These are phyloP conservation scores for Peromyscus polionotus DNA, from an alignment of 2,113 vertebrate genomes.

Conservation along the genomic window DNA sequence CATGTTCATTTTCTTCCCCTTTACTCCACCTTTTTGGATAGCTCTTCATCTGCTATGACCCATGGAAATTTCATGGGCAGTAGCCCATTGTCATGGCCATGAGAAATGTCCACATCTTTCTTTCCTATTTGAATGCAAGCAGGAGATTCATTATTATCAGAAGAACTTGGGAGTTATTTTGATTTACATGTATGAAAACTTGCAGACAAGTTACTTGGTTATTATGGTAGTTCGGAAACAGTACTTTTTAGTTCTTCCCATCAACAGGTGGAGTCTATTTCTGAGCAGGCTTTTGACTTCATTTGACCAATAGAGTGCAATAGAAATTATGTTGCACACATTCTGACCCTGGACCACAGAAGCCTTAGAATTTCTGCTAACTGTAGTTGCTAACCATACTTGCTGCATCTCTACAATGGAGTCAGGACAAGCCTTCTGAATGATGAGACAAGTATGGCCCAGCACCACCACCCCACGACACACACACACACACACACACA, in stretches of 20 bases:
- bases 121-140: slow-evolving; percentile 23
- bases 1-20: not conserved
- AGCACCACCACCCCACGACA: not conserved
- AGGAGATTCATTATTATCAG: not conserved
- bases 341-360: not conserved
- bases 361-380: not conserved
- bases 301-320: slow-evolving; percentile 1
- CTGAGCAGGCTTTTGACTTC: not conserved
- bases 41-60: not conserved
- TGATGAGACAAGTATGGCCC: not conserved
- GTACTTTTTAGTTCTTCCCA: slow-evolving; percentile 19
- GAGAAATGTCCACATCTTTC: not conserved
- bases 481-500: not conserved
- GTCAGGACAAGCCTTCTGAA: not conserved
- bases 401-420: not conserved
- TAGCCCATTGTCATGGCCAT: not conserved
- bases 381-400: not conserved
- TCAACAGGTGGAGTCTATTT: not conserved
- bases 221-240: slow-evolving; percentile 34
- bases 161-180: slow-evolving; percentile 27
- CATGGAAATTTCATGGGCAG: not conserved
- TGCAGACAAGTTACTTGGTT: slow-evolving; percentile 13
- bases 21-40: not conserved
- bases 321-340: not conserved
- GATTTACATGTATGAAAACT: not conserved